Percentiles rank a stretch among this genome's conserved stretches.
phyloP scores from a whole-genome alignment of 2,113 vertebrate species.

The Rhinolophus sinicus region DNA sequence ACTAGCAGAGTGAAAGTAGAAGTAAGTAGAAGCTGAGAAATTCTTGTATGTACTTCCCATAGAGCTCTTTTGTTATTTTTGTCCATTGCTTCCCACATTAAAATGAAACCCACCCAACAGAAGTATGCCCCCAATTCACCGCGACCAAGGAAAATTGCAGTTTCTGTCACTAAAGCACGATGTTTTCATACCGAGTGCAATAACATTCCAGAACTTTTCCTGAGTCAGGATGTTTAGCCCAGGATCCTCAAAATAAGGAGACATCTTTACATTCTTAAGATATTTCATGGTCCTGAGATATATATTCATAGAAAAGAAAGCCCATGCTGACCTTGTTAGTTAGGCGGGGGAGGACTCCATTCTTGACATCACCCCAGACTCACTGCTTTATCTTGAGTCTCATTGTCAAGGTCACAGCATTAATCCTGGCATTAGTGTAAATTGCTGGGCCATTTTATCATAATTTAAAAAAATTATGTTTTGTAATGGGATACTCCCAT shows the following conservation, averaged over 20 bases:
- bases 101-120: constrained; percentile 9
- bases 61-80: constrained; percentile 31
- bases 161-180: neutral
- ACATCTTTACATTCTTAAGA: neutral
- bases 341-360: neutral
- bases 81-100: neutral
- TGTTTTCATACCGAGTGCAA: neutral
- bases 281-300: neutral
- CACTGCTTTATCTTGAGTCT: neutral
- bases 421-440: neutral
- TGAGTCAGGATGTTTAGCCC: neutral
- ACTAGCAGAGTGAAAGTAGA: neutral
- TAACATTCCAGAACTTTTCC: neutral
- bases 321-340: neutral
- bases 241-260: neutral
- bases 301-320: neutral
- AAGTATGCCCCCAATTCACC: constrained; percentile 7
- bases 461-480: neutral
- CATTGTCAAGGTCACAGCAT: neutral
- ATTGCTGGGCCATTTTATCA: neutral
- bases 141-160: constrained; percentile 9
- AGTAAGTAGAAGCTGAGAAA: neutral
- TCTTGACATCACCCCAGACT: neutral
- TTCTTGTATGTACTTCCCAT: neutral
- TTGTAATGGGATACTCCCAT: neutral